Evolutionary conservation across 2,113 vertebrate genomes (phyloP).

Genomic region (Oxygymnocypris stewartii): DNA sequence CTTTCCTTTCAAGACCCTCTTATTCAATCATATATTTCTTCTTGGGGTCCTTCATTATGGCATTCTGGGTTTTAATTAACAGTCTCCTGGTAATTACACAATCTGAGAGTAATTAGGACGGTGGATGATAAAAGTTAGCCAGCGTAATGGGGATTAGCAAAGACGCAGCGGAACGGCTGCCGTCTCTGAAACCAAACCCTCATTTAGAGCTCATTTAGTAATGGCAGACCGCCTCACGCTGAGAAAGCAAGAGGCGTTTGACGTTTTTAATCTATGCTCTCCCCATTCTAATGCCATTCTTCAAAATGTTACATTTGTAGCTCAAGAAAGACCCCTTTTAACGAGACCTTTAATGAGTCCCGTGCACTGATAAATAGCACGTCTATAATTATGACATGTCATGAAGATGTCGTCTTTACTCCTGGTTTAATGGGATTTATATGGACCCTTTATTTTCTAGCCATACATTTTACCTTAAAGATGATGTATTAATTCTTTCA

Average conservation of each 20-base stretch:
- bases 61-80: slow-evolving; percentile 57
- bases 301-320: slow-evolving; percentile 18
- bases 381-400: slow-evolving; percentile 27
- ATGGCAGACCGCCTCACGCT: slow-evolving; percentile 49
- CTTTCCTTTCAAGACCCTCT: slow-evolving; percentile 28
- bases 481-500: neutral
- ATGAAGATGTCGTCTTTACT: neutral
- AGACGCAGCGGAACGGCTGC: slow-evolving; percentile 50
- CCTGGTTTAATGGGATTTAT: slow-evolving; percentile 4
- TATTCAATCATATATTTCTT: slow-evolving; percentile 45
- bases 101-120: slow-evolving; percentile 55
- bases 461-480: neutral
- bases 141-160: slow-evolving; percentile 56
- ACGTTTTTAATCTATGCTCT: slow-evolving; percentile 34
- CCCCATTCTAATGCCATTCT: neutral
- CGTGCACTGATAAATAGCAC: neutral
- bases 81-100: slow-evolving; percentile 57
- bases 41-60: slow-evolving; percentile 47
- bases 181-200: slow-evolving; percentile 44
- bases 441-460: neutral
- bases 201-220: slow-evolving; percentile 50
- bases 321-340: neutral
- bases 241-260: slow-evolving; percentile 13
- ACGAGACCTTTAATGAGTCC: slow-evolving; percentile 10
- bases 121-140: slow-evolving; percentile 55